A percentile compares a stretch with the other conserved stretches of the same genome.
phyloP scores from a whole-genome alignment of 2,113 vertebrate species.

The Cygnus buccinator region DNA sequence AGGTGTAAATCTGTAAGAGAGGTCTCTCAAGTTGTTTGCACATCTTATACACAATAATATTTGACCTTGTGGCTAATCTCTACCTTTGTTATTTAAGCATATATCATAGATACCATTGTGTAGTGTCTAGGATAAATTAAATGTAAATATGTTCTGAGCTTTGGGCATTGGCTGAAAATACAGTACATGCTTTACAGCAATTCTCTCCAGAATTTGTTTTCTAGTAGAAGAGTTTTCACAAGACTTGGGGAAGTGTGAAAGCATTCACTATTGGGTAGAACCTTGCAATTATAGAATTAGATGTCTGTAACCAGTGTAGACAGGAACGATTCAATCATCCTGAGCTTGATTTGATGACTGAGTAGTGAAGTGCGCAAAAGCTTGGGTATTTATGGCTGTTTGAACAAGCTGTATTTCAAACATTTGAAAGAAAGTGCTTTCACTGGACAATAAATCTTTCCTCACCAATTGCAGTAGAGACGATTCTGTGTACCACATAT shows the following conservation, averaged over 20 bases:
- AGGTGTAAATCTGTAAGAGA: background rate
- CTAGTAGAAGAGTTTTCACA: background rate
- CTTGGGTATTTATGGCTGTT: background rate
- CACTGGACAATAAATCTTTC: background rate
- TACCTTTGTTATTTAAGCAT: background rate
- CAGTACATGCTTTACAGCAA: background rate
- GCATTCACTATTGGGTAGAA: background rate
- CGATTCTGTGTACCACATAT: background rate
- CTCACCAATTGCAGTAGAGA: background rate
- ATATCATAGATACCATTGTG: background rate
- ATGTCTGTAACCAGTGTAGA: background rate
- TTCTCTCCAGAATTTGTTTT: background rate
- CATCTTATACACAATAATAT: background rate
- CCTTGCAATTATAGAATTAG: background rate
- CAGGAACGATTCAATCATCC: background rate
- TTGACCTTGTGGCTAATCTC: background rate
- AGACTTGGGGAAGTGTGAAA: background rate
- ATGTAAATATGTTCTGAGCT: background rate
- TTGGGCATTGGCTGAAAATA: background rate
- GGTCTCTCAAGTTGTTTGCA: background rate
- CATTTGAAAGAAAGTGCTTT: background rate
- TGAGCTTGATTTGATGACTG: background rate
- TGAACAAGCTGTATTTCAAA: background rate
- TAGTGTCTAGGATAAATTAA: background rate
- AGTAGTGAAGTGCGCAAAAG: background rate